Evolutionary conservation across 2,888 invertebrate species (phyloP).

Genomic region (Athalia rosae): DNA sequence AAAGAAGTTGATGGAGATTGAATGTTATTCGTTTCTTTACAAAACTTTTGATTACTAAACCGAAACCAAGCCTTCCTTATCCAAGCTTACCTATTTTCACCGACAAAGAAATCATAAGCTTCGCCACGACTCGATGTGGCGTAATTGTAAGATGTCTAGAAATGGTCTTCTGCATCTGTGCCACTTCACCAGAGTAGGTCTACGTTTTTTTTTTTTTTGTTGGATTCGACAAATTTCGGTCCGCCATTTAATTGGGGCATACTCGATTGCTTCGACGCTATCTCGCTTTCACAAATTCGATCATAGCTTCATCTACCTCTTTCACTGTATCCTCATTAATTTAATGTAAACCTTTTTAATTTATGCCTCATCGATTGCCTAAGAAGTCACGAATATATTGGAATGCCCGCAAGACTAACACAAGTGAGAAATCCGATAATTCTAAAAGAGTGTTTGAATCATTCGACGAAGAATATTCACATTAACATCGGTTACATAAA

Average conservation of each 20-base stretch:
- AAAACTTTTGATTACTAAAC: slow-evolving; percentile 35
- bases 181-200: not conserved
- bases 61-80: slow-evolving; percentile 20
- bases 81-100: slow-evolving; percentile 18
- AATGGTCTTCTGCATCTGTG: not conserved
- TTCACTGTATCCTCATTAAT: too few species aligned
- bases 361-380: too few species aligned
- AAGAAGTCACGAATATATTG: too few species aligned
- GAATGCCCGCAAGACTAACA: too few species aligned
- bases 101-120: slow-evolving; percentile 17
- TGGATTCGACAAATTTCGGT: not conserved
- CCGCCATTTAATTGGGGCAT: too few species aligned
- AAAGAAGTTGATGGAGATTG: slow-evolving; percentile 51
- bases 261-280: too few species aligned
- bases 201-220: not conserved
- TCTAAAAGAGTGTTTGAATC: too few species aligned
- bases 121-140: not conserved
- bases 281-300: too few species aligned
- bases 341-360: too few species aligned
- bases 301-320: too few species aligned
- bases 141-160: not conserved
- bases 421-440: too few species aligned
- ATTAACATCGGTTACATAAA: not conserved
- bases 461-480: not conserved
- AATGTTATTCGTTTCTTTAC: slow-evolving; percentile 35